Percentiles rank a stretch among this genome's conserved stretches.
Evolutionary conservation across 2,113 vertebrate genomes (phyloP).

Genomic region (Sapajus apella): DNA sequence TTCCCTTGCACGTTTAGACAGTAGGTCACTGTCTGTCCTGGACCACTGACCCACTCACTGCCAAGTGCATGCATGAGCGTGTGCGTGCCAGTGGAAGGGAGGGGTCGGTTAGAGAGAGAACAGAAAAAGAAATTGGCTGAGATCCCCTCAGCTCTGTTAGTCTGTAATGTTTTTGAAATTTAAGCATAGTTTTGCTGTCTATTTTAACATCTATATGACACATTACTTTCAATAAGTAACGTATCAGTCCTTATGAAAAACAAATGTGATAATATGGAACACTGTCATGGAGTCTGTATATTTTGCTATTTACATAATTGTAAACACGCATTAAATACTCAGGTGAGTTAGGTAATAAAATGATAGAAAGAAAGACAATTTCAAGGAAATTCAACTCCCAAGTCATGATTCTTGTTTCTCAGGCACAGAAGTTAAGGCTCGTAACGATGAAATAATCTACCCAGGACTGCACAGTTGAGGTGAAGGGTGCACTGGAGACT

Average conservation of each 20-base stretch:
- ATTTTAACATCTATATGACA: neutral
- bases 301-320: neutral
- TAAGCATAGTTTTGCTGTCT: neutral
- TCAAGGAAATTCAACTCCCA: no score
- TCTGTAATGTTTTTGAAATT: neutral
- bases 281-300: neutral
- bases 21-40: neutral
- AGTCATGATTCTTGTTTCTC: neutral
- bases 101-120: no score
- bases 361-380: neutral
- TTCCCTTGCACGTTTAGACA: fast-evolving
- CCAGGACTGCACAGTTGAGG: fast-evolving
- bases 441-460: fast-evolving
- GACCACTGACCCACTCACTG: fast-evolving
- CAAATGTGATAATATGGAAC: neutral
- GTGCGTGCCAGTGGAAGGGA: neutral
- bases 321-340: neutral
- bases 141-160: neutral
- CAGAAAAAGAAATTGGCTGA: neutral
- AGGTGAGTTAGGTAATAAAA: no score
- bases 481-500: fast-evolving
- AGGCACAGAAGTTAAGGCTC: no score
- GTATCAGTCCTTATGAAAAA: neutral
- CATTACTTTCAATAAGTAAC: neutral
- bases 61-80: fast-evolving